phyloP scores from a whole-genome alignment of 2,113 vertebrate genomes.

The Ardeotis arabs region DNA sequence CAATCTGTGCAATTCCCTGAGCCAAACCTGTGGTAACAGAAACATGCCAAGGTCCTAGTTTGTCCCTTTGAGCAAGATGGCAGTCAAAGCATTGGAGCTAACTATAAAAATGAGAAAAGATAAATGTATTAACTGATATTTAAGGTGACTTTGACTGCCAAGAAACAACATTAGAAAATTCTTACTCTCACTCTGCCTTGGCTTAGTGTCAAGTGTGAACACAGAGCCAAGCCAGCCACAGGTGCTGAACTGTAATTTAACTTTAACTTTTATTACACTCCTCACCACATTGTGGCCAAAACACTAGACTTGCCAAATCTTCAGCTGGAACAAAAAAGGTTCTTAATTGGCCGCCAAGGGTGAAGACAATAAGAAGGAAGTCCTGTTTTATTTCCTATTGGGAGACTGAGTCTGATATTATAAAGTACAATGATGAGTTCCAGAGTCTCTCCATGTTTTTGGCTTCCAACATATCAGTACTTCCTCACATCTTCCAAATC shows the following conservation, averaged over 20 bases:
- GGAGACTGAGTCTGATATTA: background rate
- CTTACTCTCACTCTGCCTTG: constrained; percentile 34
- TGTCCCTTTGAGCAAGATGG: background rate
- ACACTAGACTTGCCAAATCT: constrained; percentile 14
- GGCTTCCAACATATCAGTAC: background rate
- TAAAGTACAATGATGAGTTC: background rate
- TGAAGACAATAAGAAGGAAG: constrained; percentile 10
- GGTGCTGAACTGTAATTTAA: constrained; percentile 38
- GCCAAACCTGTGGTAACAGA: background rate
- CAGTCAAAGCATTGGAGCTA: background rate
- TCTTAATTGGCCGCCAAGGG: constrained; percentile 44
- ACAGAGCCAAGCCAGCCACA: constrained; percentile 40
- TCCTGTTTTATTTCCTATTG: constrained; percentile 11
- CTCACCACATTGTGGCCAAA: background rate
- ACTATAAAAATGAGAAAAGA: constrained; percentile 12
- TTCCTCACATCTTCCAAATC: background rate
- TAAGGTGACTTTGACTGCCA: constrained; percentile 38
- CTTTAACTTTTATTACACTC: constrained; percentile 49
- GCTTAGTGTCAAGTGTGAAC: background rate
- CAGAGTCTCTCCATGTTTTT: background rate
- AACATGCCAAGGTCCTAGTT: background rate
- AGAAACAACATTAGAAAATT: constrained; percentile 41
- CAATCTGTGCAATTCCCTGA: background rate
- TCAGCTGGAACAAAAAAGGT: constrained; percentile 34
- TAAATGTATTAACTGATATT: constrained; percentile 23